A percentile compares a stretch with the other conserved stretches of the same genome.
Evolutionary conservation across 2,888 invertebrate species (phyloP).

Genomic region (Encarsia formosa): DNA sequence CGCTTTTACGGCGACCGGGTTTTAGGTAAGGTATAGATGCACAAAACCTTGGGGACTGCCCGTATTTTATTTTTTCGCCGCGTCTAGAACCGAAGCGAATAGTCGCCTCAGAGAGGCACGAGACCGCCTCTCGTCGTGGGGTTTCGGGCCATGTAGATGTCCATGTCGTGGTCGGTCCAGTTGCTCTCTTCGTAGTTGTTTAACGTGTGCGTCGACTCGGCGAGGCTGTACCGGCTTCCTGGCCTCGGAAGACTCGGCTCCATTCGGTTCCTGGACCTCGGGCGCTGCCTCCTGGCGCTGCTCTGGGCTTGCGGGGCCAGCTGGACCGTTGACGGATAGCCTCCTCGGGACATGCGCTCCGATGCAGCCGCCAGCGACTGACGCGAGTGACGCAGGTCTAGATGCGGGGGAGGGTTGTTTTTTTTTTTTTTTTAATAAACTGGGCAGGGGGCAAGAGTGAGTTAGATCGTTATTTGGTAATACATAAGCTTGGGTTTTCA

Average conservation of each 20-base stretch:
- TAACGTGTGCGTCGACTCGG: conserved; percentile 76
- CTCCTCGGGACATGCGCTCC: conserved; percentile 59
- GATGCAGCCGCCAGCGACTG: conserved; percentile 80
- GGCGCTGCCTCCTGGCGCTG: conserved; percentile 64
- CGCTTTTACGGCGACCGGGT: no score
- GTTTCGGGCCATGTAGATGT: conserved; percentile 90
- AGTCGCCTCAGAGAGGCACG: conserved; percentile 76
- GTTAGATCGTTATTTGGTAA: no score
- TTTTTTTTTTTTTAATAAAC: no score
- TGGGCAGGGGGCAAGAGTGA: no score
- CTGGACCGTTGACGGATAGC: conserved; percentile 9
- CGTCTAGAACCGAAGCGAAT: no score
- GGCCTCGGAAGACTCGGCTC: conserved; percentile 60
- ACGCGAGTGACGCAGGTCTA: conserved; percentile 80
- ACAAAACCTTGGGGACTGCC: no score
- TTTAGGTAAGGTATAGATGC: no score
- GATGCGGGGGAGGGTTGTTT: no score
- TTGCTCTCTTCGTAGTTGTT: conserved; percentile 86
- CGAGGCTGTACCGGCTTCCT: conserved; percentile 73
- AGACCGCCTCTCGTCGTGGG: conserved; percentile 80
- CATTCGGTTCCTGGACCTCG: conserved; percentile 73
- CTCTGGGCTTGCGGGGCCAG: conserved; percentile 43
- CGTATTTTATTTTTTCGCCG: no score
- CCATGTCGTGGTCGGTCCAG: conserved; percentile 95
- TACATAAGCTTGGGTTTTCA: no score